Evolutionary conservation across 2,113 vertebrate genomes (phyloP), one percentile per base, ranked within the genome.

Genomic region (Chloroceryle aenea): DNA sequence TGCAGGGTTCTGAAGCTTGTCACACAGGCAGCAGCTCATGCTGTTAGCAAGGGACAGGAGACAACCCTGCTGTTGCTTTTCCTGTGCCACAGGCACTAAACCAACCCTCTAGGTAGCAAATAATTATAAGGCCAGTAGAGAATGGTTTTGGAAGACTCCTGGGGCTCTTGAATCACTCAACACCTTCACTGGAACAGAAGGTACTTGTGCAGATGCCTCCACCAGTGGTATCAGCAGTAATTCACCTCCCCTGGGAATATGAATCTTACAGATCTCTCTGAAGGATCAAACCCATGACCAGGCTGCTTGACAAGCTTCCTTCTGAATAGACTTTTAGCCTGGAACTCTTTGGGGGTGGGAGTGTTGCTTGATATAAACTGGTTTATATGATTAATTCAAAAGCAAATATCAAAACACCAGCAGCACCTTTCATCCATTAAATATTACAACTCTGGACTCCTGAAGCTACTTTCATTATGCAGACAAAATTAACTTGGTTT

Each of bases 1-100:
- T 1, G 6, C 40, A 2, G 7, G 18, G 58, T 8, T 83, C 43
- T 48, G 42, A n/a, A 18, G 4, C 19, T 6, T 3, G 3, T 19
- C 68, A 27, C 43, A 15, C 27, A 48, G 38, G 32, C n/a, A 23
- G 14, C 3, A 15, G 26, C 19, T 40, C 23, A 71, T 12, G 2
- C 38, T 29, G 55, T 25, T 21, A 36, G 12, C 30, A 84, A 53
- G 58, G 11, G 8, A 36, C 48, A 58, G 43, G 21, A 22, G 19
- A 36, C 59, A 43, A 11, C 3, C 12, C 10, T 74, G 18, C 25
- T 20, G 14, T 18, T 0, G 0, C 34, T 48, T 18, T 16, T 50
- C 11, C 47, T 45, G 10, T 12, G 30, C 27, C 66, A 90, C 58
- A 40, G 45, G 25, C 56, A 18, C 30, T 9, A 29, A 8, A 75